Evolutionary conservation across 2,888 invertebrate species (phyloP), one percentile per base, ranked within the genome.

Genomic region (Tetramorium bicarinatum): DNA sequence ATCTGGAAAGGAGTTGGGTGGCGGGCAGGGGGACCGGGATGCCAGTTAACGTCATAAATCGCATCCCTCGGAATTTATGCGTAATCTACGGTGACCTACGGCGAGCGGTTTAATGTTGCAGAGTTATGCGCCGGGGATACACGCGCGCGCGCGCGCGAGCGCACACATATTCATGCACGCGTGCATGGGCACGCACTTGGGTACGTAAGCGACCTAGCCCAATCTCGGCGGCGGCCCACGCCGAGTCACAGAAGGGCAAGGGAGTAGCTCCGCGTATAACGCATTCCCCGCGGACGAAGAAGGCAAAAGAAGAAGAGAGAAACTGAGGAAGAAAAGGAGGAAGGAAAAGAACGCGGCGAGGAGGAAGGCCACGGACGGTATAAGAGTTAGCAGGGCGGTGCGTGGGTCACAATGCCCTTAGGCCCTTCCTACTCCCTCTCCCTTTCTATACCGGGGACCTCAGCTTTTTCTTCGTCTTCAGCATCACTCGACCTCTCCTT

Each of bases 391-490:
- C 91, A 92, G 92, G 91, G 92, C 92, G 92, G 87, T 93, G 94
- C 93, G 93, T 94, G 93, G 94, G 93, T 94, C 93, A 93, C 92
- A 93, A 92, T 93, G 92, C 90, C 93, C 91, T 82, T 84, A 84
- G 92, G 92, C 88, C 79, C 81, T 80, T 59, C 56, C 54, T 56
- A 47, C 61, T 79, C 34, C 4, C 71, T 61, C 72, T 82, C 62
- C 67, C 62, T 34, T 41, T 49, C 56, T 41, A 8, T 49, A 15
- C 13, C 41, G 34, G 25, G 47, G 38, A 44, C 29, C 74, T 15
- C 34, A 18, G 21, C 29, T 80, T 71, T 80, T 80, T 61, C 52
- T 21, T 66, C 72, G 54, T 79, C 61, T 54, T 75, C 81, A 38
- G 52, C 84, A 64, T 52, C 62, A 56, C 74, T 83, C 74, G 67